Percentiles rank a stretch among this genome's conserved stretches.
phyloP scores from a whole-genome alignment of 2,888 invertebrate genomes.

The Apamea monoglypha region DNA sequence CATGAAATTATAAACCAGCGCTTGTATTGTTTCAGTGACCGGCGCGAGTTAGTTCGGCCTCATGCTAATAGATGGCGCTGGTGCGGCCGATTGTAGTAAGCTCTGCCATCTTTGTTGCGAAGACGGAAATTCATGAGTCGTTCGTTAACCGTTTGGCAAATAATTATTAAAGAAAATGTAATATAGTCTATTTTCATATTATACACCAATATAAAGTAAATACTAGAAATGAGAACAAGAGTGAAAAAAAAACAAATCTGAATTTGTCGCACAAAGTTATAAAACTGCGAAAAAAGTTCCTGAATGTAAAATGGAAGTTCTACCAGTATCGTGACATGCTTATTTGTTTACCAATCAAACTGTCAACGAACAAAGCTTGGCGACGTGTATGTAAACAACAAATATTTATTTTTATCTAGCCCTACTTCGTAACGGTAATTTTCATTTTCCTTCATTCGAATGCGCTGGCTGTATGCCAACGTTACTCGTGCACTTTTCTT shows the following conservation, averaged over 20 bases:
- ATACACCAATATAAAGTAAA: neutral
- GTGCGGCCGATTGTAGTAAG: neutral
- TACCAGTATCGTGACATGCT: constrained; percentile 28
- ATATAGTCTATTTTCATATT: neutral
- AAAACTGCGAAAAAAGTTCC: neutral
- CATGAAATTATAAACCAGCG: neutral
- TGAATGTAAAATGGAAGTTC: constrained; percentile 16
- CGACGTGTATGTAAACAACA: constrained; percentile 62
- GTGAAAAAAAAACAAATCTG: neutral
- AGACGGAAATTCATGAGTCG: neutral
- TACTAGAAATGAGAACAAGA: neutral
- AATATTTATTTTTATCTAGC: constrained; percentile 64
- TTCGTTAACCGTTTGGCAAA: neutral
- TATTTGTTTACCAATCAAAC: constrained; percentile 54
- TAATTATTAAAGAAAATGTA: neutral
- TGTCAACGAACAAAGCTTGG: constrained; percentile 49
- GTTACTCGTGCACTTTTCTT: constrained; percentile 68
- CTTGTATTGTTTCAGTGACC: constrained; percentile 1
- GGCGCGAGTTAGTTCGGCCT: constrained; percentile 11
- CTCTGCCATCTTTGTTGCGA: neutral
- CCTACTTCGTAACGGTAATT: constrained; percentile 64
- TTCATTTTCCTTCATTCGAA: constrained; percentile 63
- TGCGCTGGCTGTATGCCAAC: constrained; percentile 70
- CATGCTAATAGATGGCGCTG: constrained; percentile 40
- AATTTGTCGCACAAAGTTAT: neutral